Evolutionary conservation across 2,113 vertebrate species (phyloP).

Genomic region (Hemiprocne comata): DNA sequence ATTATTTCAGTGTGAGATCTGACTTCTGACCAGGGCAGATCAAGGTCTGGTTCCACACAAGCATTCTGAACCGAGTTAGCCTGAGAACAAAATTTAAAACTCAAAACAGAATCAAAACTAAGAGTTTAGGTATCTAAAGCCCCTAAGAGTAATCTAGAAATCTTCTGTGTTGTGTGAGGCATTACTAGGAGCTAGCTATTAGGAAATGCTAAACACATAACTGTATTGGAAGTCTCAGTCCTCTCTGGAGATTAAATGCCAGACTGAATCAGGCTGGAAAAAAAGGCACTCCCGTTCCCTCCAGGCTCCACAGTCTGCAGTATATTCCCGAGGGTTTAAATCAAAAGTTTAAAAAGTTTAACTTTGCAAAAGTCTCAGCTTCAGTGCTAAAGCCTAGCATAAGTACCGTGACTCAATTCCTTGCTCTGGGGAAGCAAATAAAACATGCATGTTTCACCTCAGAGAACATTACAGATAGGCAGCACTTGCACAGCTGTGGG

Average conservation of each 20-base stretch:
- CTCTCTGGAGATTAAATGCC: slow-evolving; percentile 58
- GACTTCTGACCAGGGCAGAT: background rate
- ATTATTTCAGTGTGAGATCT: background rate
- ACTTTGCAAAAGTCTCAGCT: background rate
- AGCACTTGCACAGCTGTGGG: background rate
- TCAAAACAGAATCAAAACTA: background rate
- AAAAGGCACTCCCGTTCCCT: background rate
- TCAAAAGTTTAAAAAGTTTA: slow-evolving; percentile 19
- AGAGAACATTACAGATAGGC: background rate
- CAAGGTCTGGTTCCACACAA: background rate
- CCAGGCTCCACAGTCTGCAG: background rate
- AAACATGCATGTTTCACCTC: background rate
- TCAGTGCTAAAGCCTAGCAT: background rate
- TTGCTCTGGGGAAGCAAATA: background rate
- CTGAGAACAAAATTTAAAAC: background rate
- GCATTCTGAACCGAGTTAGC: background rate
- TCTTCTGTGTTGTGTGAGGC: background rate
- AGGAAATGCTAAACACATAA: slow-evolving; percentile 48
- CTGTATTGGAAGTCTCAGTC: background rate
- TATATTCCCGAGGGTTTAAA: background rate
- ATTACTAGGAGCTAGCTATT: background rate
- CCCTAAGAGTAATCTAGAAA: background rate
- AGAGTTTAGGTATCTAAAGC: background rate
- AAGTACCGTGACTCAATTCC: background rate
- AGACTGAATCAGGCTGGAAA: slow-evolving; percentile 38